These are phyloP conservation scores for Phataginus tricuspis DNA, from an alignment of 2,797 vertebrate species.

Conservation along the genomic window DNA sequence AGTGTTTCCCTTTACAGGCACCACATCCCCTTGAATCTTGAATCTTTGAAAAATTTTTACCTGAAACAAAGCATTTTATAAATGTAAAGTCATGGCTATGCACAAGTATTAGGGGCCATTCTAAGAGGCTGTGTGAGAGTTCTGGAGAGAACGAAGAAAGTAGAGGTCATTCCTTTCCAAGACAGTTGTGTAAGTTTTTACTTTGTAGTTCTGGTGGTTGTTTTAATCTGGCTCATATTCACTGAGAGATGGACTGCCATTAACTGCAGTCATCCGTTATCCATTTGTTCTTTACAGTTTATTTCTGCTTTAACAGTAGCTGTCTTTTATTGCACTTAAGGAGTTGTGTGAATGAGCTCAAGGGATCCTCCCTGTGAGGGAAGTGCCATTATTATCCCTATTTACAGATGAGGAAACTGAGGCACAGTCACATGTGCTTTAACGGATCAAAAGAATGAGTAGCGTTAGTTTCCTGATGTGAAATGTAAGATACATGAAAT, in stretches of 20 bases:
- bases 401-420: not conserved
- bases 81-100: not conserved
- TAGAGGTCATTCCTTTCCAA: not conserved
- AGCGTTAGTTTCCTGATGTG: not conserved
- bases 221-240: not conserved
- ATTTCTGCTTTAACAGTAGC: conserved; percentile 41
- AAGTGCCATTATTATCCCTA: not conserved
- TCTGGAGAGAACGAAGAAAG: not conserved
- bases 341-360: conserved; percentile 1
- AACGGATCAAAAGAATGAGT: not conserved
- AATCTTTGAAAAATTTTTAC: not conserved
- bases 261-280: conserved; percentile 18
- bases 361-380: not conserved
- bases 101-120: not conserved
- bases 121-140: not conserved
- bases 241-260: not conserved
- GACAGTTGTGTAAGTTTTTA: not conserved
- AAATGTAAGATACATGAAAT: not conserved
- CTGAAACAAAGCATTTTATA: not conserved
- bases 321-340: not conserved
- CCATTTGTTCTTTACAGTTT: conserved; percentile 50
- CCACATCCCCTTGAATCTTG: not conserved
- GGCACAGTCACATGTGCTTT: not conserved
- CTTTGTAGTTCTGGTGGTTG: not conserved
- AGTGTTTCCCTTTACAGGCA: not conserved